A percentile compares a stretch with the other conserved stretches of the same genome.
Evolutionary conservation across 2,888 invertebrate genomes (phyloP).

Genomic region (Dicyrtomina minuta): DNA sequence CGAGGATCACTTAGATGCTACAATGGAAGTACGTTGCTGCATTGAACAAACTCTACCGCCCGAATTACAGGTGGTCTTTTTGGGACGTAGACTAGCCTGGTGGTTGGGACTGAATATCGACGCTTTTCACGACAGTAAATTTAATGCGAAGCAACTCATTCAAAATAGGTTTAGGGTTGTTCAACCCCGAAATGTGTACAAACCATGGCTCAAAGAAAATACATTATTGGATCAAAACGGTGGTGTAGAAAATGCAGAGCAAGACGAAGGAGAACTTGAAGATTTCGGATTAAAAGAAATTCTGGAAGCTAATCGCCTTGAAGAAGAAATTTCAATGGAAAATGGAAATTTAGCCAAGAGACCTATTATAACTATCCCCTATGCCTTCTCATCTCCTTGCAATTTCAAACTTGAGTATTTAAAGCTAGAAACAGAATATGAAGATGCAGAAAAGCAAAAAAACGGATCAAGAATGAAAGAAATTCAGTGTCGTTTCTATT

Average conservation of each 20-base stretch:
- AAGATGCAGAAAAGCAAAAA: no score
- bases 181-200: neutral
- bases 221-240: neutral
- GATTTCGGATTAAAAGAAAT: slow-evolving; percentile 47
- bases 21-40: no score
- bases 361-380: no score
- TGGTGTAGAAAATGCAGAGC: no score
- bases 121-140: neutral
- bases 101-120: neutral
- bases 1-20: no score
- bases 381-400: no score
- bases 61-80: neutral
- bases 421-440: no score
- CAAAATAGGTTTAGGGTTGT: neutral
- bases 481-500: no score
- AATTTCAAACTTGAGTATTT: no score
- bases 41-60: neutral
- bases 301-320: slow-evolving; percentile 37
- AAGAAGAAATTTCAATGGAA: slow-evolving; percentile 37
- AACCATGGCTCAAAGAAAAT: no score
- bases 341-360: no score
- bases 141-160: neutral
- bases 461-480: no score
- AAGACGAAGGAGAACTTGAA: slow-evolving; percentile 39
- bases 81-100: neutral